Percentiles rank a stretch among this genome's conserved stretches.
phyloP scores from a whole-genome alignment of 2,113 vertebrate species.

The Cacatua alba region DNA sequence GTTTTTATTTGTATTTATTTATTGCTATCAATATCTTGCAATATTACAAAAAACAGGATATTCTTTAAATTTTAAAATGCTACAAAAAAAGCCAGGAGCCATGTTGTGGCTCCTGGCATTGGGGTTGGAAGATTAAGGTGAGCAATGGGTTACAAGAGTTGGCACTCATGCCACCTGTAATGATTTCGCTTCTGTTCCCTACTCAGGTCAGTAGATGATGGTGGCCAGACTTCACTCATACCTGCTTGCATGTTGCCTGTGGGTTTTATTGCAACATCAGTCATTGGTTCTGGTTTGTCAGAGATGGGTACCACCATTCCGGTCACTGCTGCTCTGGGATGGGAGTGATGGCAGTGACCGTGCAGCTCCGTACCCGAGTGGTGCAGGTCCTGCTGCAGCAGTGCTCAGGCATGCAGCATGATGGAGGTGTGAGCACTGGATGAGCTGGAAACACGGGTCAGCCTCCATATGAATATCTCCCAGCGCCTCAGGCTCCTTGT shows the following conservation, averaged over 20 bases:
- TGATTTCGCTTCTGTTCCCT: not conserved
- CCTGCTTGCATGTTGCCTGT: not conserved
- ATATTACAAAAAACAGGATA: no score
- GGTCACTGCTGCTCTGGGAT: fast-evolving
- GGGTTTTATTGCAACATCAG: not conserved
- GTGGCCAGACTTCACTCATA: not conserved
- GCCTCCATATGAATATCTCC: not conserved
- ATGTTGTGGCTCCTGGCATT: fast-evolving
- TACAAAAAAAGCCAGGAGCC: not conserved
- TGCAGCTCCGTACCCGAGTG: not conserved
- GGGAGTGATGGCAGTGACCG: not conserved
- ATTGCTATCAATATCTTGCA: not conserved
- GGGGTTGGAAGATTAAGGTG: not conserved
- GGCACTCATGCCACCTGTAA: not conserved
- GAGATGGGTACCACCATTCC: not conserved
- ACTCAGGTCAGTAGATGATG: not conserved
- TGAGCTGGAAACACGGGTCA: not conserved
- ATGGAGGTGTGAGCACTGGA: not conserved
- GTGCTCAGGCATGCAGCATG: fast-evolving
- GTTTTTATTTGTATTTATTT: not conserved
- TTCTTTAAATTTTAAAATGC: no score
- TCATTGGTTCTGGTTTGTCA: fast-evolving
- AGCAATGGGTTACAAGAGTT: not conserved
- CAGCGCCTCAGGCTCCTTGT: not conserved
- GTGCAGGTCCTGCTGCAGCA: not conserved